Conservation (phyloP, 2,888 invertebrate species). For the Onchidella celtica region DNA sequence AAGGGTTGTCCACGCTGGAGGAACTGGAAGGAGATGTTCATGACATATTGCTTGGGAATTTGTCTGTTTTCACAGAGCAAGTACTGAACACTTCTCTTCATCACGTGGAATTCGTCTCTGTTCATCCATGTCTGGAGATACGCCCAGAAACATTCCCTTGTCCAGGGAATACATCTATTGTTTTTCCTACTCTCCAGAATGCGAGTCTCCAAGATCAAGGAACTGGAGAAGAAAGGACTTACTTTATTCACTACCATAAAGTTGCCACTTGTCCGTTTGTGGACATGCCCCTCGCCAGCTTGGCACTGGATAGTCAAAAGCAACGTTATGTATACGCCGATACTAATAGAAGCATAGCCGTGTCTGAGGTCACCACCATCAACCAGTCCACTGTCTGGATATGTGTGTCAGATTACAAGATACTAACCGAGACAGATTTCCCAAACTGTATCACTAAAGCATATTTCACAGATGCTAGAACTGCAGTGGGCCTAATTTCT, state of each 20-base stretch:
- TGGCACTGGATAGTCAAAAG: background rate
- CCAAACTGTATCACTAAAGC: no score
- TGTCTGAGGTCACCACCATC: conserved; percentile 1
- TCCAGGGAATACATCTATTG: no score
- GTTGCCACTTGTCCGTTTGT: background rate
- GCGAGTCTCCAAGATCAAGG: background rate
- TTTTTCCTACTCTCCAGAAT: background rate
- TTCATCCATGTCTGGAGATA: no score
- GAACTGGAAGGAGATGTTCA: no score
- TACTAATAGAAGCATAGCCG: background rate
- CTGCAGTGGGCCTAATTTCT: conserved; percentile 26
- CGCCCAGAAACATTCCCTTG: no score
- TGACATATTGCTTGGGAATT: no score
- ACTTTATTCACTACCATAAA: background rate
- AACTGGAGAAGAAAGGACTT: background rate
- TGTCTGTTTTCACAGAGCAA: no score
- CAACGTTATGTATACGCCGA: conserved; percentile 2
- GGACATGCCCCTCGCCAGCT: background rate
- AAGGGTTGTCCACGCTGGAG: no score
- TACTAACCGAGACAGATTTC: background rate
- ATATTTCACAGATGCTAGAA: background rate
- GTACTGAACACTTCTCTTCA: no score
- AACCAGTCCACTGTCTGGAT: background rate
- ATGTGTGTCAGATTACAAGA: conserved; percentile 5
- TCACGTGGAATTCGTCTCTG: no score